Evolutionary conservation across 2,888 invertebrate species (phyloP), one percentile per base, ranked within the genome.

Genomic region (Orthosia gracilis): DNA sequence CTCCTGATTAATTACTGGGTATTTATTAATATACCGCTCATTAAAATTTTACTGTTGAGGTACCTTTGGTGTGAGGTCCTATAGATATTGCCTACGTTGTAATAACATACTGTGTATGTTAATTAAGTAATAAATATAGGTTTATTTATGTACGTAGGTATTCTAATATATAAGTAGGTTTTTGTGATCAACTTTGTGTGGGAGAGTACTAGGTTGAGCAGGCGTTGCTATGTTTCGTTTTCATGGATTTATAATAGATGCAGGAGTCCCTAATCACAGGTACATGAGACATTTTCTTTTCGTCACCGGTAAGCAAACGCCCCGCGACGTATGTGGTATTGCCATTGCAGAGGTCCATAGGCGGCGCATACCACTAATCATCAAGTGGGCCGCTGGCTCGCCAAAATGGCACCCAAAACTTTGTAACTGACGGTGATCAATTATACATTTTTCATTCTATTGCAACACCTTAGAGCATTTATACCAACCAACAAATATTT

Each of bases 61-160:
- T 73, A 40, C 55, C 50, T 77, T 76, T 75, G 59, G 52, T 63
- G 71, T 49, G 13, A 31, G 23, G 57, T 18, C 12, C n/a, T n/a
- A 12, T 55, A 55, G 11, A 57, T 50, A 45, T 78, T 45, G 15
- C 13, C 4, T 15, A 52, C 13, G n/a, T 68, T 31, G 12, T 50
- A 21, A 23, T 49, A 21, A 65, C 17, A n/a, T 59, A 21, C 40
- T 40, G 40, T n/a, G 5, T 12, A 23, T 17, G 9, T 13, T 40
- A 23, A 12, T 7, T n/a, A n/a, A 40, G 9, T 73, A 31, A 31
- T 3, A 52, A 73, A 31, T 49, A 5, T 3, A 31, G 23, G 11
- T 23, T 54, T n/a, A 23, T 59, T 47, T 50, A 18, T 58, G 4
- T 7, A 4, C 2, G 26, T 58, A 58, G 3, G 3, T 3, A 15